Evolutionary conservation across 2,888 invertebrate genomes (phyloP).

Genomic region (Tetragonula carbonaria): DNA sequence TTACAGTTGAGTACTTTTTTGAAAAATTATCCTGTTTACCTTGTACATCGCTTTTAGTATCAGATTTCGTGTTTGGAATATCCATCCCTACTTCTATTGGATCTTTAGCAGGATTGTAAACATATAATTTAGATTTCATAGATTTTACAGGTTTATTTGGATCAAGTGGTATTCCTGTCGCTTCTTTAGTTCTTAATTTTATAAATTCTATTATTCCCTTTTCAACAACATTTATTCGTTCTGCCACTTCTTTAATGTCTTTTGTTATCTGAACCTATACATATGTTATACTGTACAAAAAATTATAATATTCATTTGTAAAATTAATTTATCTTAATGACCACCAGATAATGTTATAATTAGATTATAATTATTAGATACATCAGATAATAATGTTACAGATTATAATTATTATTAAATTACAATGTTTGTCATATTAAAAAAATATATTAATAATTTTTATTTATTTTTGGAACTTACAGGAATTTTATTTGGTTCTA

Average conservation of each 20-base stretch:
- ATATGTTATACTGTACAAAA: slow-evolving; percentile 10
- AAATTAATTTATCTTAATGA: slow-evolving; percentile 22
- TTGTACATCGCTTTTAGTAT: slow-evolving; percentile 6
- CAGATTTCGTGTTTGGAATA: background rate
- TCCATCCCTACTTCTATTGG: slow-evolving; percentile 71
- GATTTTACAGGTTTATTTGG: slow-evolving; percentile 8
- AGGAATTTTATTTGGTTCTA: slow-evolving; percentile 82
- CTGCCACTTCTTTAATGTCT: slow-evolving; percentile 86
- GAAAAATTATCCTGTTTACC: slow-evolving; percentile 39
- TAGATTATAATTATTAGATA: background rate
- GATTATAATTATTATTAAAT: background rate
- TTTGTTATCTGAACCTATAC: slow-evolving; percentile 82
- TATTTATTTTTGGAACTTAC: slow-evolving; percentile 76
- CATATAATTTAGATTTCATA: slow-evolving; percentile 67
- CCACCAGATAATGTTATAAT: background rate
- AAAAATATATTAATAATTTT: background rate
- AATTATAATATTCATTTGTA: slow-evolving; percentile 55
- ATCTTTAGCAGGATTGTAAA: slow-evolving; percentile 78
- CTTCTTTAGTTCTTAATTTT: slow-evolving; percentile 76
- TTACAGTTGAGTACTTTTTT: slow-evolving; percentile 79
- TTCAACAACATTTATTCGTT: slow-evolving; percentile 89
- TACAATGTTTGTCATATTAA: background rate
- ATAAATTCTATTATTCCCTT: slow-evolving; percentile 89
- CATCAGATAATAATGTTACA: background rate
- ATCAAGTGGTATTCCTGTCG: slow-evolving; percentile 61